A percentile compares a stretch with the other conserved stretches of the same genome.
Evolutionary conservation across 2,113 vertebrate genomes (phyloP).

Genomic region (Labeo catla): DNA sequence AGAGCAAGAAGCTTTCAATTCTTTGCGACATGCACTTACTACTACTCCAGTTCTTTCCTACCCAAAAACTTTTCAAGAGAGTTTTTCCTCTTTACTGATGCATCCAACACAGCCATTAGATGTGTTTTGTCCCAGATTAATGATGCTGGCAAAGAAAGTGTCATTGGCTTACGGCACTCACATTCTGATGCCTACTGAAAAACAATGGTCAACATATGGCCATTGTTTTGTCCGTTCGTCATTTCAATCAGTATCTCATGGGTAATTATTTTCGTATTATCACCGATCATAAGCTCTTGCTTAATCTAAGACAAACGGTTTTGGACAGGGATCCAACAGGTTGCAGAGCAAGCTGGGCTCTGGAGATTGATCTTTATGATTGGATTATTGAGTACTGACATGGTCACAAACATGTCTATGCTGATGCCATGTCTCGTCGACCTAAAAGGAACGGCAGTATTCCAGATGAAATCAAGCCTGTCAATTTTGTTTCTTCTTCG

Average conservation of each 20-base stretch:
- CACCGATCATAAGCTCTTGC: neutral
- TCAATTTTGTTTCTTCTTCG: neutral
- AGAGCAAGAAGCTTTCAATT: conserved; percentile 30
- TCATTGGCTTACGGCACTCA: conserved; percentile 44
- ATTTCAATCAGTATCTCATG: conserved; percentile 31
- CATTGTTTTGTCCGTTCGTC: conserved; percentile 35
- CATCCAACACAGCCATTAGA: conserved; percentile 22
- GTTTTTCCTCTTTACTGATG: conserved; percentile 41
- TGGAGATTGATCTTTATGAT: conserved; percentile 41
- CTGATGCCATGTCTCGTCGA: conserved; percentile 32
- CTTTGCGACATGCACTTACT: conserved; percentile 9
- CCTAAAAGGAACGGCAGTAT: neutral
- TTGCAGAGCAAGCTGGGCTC: conserved; percentile 1
- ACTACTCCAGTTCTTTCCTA: conserved; percentile 29
- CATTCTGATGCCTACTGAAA: conserved; percentile 29
- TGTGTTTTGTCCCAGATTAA: conserved; percentile 37
- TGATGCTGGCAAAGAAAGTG: neutral
- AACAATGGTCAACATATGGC: conserved; percentile 44
- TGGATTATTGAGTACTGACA: conserved; percentile 40
- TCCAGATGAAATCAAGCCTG: neutral
- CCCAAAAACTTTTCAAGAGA: conserved; percentile 34
- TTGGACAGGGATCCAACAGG: conserved; percentile 39
- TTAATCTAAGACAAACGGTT: neutral
- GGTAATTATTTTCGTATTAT: neutral
- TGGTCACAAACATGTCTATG: conserved; percentile 32